Percentiles rank a stretch among this genome's conserved stretches.
These are phyloP conservation scores for Portunus trituberculatus DNA, from an alignment of 1,140 invertebrate genomes.

Conservation along the genomic window DNA sequence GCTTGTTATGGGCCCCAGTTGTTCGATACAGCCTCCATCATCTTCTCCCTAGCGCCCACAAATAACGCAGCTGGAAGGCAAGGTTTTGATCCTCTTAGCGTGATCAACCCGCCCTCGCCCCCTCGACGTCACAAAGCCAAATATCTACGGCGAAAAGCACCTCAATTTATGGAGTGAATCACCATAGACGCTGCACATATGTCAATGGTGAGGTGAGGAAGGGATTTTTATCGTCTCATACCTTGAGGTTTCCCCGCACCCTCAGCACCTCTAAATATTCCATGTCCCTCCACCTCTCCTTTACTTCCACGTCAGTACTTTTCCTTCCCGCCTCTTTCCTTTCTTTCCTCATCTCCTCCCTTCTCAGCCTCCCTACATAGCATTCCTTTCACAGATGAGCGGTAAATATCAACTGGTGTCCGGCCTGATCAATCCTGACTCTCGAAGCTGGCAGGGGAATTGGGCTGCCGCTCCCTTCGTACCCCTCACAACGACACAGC, in stretches of 20 bases:
- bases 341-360: neutral
- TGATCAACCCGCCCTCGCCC: neutral
- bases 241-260: neutral
- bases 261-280: neutral
- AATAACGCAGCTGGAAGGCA: neutral
- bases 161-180: neutral
- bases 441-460: neutral
- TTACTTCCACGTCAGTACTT: neutral
- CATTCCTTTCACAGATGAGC: neutral
- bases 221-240: neutral
- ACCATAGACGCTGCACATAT: neutral
- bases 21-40: neutral
- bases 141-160: neutral
- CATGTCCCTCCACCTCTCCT: neutral
- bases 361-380: neutral
- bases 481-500: neutral
- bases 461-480: neutral
- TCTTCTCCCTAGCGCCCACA: neutral
- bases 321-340: neutral
- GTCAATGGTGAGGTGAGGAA: slow-evolving; percentile 9
- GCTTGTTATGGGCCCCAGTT: neutral
- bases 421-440: neutral
- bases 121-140: neutral
- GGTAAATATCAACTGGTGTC: neutral
- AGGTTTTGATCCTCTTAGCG: neutral